phyloP scores from a whole-genome alignment of 2,113 vertebrate species.

The Syrrhaptes paradoxus region DNA sequence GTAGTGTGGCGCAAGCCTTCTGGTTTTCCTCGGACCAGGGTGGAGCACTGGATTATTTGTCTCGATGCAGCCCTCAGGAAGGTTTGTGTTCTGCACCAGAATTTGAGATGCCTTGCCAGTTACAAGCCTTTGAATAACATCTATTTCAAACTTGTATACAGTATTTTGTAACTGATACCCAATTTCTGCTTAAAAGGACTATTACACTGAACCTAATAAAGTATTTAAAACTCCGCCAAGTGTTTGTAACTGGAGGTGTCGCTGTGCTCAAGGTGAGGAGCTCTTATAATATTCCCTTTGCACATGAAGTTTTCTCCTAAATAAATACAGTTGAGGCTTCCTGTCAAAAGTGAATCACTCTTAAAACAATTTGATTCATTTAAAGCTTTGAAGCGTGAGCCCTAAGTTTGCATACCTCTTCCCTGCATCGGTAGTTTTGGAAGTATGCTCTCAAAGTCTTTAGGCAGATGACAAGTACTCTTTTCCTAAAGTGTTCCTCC shows the following conservation, averaged over 20 bases:
- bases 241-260: not conserved
- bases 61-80: not conserved
- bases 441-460: not conserved
- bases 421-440: not conserved
- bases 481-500: not conserved
- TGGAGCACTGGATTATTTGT: not conserved
- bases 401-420: not conserved
- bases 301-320: rapidly evolving
- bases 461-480: not conserved
- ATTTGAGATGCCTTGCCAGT: too few relatives aligned
- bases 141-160: rapidly evolving
- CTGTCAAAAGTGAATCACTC: rapidly evolving
- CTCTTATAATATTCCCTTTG: not conserved
- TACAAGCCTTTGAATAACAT: not conserved
- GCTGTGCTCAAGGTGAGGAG: not conserved
- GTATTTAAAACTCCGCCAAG: not conserved
- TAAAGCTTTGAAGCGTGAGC: not conserved
- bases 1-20: too few relatives aligned
- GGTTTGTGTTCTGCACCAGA: not conserved
- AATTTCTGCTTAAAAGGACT: not conserved
- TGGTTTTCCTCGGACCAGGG: not conserved
- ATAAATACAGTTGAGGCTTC: not conserved
- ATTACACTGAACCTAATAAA: not conserved
- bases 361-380: rapidly evolving
- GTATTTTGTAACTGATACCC: not conserved